Conservation (phyloP, 2,113 vertebrate genomes). For the Hemicordylus capensis region DNA sequence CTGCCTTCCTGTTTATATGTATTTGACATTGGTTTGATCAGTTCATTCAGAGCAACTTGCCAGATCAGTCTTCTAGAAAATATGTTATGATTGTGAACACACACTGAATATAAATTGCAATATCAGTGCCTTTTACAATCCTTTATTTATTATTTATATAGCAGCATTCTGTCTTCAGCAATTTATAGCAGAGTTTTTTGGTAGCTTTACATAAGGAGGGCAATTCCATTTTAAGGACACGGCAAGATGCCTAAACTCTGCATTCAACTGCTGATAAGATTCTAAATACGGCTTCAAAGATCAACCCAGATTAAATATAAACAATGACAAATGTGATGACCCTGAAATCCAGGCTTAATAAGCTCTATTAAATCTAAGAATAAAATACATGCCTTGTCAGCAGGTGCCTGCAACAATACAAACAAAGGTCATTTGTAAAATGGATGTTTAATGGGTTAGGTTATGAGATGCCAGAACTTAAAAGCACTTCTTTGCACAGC, state of each 20-base stretch:
- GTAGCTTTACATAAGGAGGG: neutral
- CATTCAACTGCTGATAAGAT: neutral
- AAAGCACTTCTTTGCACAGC: neutral
- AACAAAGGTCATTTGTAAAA: conserved; percentile 7
- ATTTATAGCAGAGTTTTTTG: neutral
- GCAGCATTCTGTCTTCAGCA: neutral
- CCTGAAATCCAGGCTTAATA: conserved; percentile 11
- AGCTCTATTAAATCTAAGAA: neutral
- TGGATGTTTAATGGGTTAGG: neutral
- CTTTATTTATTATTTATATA: neutral
- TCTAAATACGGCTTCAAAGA: conserved; percentile 2
- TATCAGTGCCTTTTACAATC: neutral
- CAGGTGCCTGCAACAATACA: neutral
- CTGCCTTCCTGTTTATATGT: no score
- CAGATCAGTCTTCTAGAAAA: neutral
- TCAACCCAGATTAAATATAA: neutral
- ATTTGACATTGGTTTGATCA: neutral
- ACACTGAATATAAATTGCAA: neutral
- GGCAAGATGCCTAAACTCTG: neutral
- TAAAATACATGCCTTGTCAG: neutral
- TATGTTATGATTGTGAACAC: neutral
- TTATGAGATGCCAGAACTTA: neutral
- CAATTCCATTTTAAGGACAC: neutral
- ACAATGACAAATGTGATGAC: neutral
- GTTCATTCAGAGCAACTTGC: neutral